Conservation (phyloP, 2,113 vertebrate genomes). For the Atrichornis clamosus region DNA sequence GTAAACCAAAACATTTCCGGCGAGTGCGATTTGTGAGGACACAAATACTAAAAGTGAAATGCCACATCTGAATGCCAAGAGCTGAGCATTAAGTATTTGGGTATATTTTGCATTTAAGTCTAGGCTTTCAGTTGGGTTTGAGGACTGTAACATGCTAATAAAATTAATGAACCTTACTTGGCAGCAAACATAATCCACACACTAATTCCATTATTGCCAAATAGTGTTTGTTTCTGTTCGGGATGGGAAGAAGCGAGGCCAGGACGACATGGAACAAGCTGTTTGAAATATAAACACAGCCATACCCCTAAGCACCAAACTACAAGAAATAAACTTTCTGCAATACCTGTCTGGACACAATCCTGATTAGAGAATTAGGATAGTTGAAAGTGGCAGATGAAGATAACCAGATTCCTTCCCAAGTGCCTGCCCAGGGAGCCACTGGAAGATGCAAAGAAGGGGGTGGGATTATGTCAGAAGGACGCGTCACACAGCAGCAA, state of each 20-base stretch:
- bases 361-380: not conserved
- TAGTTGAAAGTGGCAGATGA: not conserved
- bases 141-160: not conserved
- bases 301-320: not conserved
- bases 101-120: not conserved
- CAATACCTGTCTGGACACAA: not conserved
- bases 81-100: not conserved
- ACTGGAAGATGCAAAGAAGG: not conserved
- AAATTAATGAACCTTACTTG: constrained; percentile 60
- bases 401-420: not conserved
- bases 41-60: not conserved
- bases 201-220: constrained; percentile 19
- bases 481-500: not conserved
- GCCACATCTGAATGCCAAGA: not conserved
- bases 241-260: constrained; percentile 3
- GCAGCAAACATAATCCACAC: constrained; percentile 42
- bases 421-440: not conserved
- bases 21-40: not conserved
- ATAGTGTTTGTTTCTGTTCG: constrained; percentile 33
- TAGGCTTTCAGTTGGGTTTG: not conserved
- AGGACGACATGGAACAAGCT: not conserved
- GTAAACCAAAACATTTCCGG: not conserved
- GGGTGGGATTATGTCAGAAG: not conserved
- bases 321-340: not conserved
- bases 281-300: not conserved